phyloP scores from a whole-genome alignment of 30 jellyfish, hydroid and myxozoan species.

The Hydractinia symbiolongicarpus region DNA sequence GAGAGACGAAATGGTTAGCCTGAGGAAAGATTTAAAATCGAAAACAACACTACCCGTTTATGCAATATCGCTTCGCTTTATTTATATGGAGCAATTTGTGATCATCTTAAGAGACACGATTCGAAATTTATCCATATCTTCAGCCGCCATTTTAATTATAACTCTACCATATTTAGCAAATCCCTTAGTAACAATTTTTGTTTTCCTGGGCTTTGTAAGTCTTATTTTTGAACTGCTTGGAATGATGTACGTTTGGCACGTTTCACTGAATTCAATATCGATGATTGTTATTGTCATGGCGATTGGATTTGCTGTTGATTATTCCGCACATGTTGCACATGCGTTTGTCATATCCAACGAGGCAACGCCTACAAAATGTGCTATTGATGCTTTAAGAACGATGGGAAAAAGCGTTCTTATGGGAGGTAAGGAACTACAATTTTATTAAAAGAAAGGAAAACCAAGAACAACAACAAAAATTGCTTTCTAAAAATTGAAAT shows the following conservation, averaged over 20 bases:
- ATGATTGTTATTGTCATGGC: conserved; percentile 96
- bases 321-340: conserved; percentile 96
- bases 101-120: conserved; percentile 70
- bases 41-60: conserved; percentile 44
- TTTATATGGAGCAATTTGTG: conserved; percentile 79
- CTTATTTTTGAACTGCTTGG: conserved; percentile 86
- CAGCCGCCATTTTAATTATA: conserved; percentile 68
- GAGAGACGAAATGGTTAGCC: conserved; percentile 68
- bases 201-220: conserved; percentile 57
- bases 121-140: conserved; percentile 65
- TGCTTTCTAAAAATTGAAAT: too few relatives aligned
- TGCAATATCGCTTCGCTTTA: conserved; percentile 50
- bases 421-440: conserved; percentile 68
- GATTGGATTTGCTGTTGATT: conserved; percentile 94
- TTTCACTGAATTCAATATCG: conserved; percentile 82
- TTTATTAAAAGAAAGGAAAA: too few relatives aligned
- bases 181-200: conserved; percentile 65
- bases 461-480: too few relatives aligned
- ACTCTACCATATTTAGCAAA: conserved; percentile 74
- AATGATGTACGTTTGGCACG: conserved; percentile 82
- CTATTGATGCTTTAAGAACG: conserved; percentile 69
- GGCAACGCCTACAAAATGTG: conserved; percentile 66
- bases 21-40: conserved; percentile 56
- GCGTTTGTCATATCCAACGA: conserved; percentile 55
- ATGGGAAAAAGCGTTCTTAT: conserved; percentile 93